These are phyloP conservation scores for Rotaria macrura DNA, from an alignment of 2,888 invertebrate species.

Conservation along the genomic window DNA sequence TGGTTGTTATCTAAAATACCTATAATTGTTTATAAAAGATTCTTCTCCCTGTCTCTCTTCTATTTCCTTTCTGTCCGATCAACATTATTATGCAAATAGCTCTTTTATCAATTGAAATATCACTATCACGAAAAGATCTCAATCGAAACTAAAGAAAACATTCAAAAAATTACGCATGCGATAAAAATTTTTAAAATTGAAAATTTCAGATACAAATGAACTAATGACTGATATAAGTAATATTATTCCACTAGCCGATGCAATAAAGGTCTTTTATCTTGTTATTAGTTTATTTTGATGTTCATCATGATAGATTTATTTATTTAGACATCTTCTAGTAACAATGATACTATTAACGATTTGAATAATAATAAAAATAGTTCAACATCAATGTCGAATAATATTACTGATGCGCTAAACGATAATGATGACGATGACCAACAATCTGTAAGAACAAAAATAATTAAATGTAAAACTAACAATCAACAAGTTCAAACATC, in stretches of 20 bases:
- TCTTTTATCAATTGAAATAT: not conserved
- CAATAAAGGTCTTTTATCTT: not conserved
- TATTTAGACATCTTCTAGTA: not conserved
- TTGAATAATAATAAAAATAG: not conserved
- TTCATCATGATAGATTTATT: not conserved
- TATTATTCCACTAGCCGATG: not conserved
- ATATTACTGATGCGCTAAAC: not conserved
- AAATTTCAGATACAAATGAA: not conserved
- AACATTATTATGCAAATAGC: not conserved
- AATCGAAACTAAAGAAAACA: not conserved
- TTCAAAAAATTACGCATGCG: not conserved
- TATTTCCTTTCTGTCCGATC: not conserved
- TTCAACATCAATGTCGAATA: not conserved
- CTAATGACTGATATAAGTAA: not conserved
- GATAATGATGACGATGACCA: not conserved
- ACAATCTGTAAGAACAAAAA: not conserved
- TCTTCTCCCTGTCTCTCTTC: not conserved
- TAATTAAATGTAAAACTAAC: constrained; percentile 4
- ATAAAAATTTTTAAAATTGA: not conserved
- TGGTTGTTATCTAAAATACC: constrained; percentile 1
- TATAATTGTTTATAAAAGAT: constrained; percentile 6
- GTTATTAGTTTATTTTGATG: not conserved
- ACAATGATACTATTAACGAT: not conserved
- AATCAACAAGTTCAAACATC: not conserved
- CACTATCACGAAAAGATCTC: not conserved